Percentiles rank a stretch among this genome's conserved stretches.
Evolutionary conservation across 2,888 invertebrate genomes (phyloP).

Genomic region (Syrista parreyssii): DNA sequence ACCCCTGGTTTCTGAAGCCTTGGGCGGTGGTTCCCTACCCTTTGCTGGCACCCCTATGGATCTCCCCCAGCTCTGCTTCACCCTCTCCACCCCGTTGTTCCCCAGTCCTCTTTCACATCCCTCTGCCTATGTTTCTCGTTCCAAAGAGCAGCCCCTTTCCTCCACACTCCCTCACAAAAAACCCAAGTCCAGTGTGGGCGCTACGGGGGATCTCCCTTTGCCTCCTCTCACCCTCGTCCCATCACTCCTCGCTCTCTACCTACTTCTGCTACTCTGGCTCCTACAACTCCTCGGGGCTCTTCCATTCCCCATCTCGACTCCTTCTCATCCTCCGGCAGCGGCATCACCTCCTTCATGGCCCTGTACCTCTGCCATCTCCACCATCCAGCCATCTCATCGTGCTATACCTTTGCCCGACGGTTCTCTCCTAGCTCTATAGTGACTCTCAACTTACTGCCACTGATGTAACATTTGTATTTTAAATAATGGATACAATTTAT

Average conservation of each 20-base stretch:
- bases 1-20: conserved; percentile 58
- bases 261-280: conserved; percentile 20
- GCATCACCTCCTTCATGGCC: conserved; percentile 26
- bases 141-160: conserved; percentile 43
- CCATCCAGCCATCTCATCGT: conserved; percentile 16
- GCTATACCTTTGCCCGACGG: conserved; percentile 18
- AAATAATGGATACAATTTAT: background rate
- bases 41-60: conserved; percentile 61
- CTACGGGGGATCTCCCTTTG: conserved; percentile 57
- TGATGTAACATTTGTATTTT: background rate
- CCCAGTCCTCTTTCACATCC: conserved; percentile 23
- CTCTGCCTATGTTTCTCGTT: conserved; percentile 44
- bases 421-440: conserved; percentile 27
- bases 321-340: conserved; percentile 22
- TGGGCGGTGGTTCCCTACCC: conserved; percentile 58
- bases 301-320: conserved; percentile 22
- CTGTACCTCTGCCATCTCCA: conserved; percentile 18
- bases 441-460: conserved; percentile 39
- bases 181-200: conserved; percentile 54
- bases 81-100: conserved; percentile 35
- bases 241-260: conserved; percentile 33
- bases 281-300: conserved; percentile 27
- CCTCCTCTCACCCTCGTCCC: conserved; percentile 53
- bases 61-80: conserved; percentile 40
- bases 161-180: conserved; percentile 18